Evolutionary conservation across 2,113 vertebrate species (phyloP).

Genomic region (Epinephelus moara): DNA sequence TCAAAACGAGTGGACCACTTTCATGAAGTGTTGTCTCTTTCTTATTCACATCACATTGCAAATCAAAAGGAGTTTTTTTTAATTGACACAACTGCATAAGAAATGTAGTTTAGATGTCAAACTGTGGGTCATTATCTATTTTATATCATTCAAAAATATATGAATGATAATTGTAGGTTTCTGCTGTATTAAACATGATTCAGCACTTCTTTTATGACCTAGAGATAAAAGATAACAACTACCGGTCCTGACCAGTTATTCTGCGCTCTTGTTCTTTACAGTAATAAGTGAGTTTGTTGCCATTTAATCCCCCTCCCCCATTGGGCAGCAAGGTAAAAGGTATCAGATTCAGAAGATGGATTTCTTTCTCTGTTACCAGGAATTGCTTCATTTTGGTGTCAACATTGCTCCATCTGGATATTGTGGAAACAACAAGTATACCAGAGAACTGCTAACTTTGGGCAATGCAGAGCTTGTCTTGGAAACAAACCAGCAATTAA

Average conservation of each 20-base stretch:
- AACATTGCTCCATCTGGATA: background rate
- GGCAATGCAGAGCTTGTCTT: background rate
- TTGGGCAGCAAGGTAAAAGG: background rate
- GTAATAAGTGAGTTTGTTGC: background rate
- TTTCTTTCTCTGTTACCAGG: background rate
- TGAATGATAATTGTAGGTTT: background rate
- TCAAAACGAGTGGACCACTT: background rate
- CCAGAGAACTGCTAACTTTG: background rate
- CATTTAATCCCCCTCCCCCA: background rate
- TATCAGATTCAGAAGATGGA: background rate
- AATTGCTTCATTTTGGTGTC: background rate
- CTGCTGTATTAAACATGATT: background rate
- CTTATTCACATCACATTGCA: no score
- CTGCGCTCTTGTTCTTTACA: background rate
- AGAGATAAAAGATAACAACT: background rate
- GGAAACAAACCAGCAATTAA: background rate
- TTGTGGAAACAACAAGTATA: background rate
- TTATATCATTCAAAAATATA: background rate
- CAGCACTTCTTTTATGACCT: background rate
- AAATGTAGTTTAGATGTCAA: background rate
- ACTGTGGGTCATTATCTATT: background rate
- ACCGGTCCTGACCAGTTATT: background rate
- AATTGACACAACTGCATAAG: no score
- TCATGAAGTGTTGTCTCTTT: background rate
- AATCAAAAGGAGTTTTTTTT: no score